Evolutionary conservation across 1,140 invertebrate genomes (phyloP), one percentile per base, ranked within the genome.

Genomic region (Orchesella cincta): DNA sequence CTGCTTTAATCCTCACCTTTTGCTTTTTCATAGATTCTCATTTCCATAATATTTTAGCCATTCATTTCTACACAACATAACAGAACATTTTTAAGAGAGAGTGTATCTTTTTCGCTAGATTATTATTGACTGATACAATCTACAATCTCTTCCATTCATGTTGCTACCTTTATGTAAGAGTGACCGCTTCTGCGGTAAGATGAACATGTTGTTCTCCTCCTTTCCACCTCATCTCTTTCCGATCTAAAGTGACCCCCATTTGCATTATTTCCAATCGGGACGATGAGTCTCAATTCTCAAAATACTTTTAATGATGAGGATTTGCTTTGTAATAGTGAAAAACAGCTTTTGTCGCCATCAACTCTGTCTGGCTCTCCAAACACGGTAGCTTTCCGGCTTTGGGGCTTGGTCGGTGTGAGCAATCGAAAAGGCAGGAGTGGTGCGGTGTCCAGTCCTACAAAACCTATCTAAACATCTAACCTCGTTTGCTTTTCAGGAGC

Each of bases 321-420:
- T 23, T 57, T 5, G 54, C 54, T 57, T 57, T 26, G 54, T 57
- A 26, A 57, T 57, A 46, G 23, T 57, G 54, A 26, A 57, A 57
- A 57, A 57, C 54, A 57, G 5, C 54, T 57, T 57, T 57, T 57
- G 54, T 57, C 54, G 54, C 54, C 54, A 57, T 57, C 26, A 57
- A 12, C 20, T 8, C 39, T 20, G 39, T 46, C 8, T 20, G 20
- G 39, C 8, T 46, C 54, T 57, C 26, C 26, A 18, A 18, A 57
- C 54, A 18, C 5, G 8, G 12, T 57, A 12, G 26, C 54, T 57
- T 57, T 57, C 54, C 54, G 54, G 23, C 54, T 23, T n/a, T n/a
- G n/a, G n/a, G 14, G 26, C 23, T 23, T 46, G 39, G 5, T 46
- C 39, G 39, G 39, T 46, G 5, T 46, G 39, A 46, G 39, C 18